Conservation (phyloP, 2,888 invertebrate species). For the Falcaria lacertinaria region DNA sequence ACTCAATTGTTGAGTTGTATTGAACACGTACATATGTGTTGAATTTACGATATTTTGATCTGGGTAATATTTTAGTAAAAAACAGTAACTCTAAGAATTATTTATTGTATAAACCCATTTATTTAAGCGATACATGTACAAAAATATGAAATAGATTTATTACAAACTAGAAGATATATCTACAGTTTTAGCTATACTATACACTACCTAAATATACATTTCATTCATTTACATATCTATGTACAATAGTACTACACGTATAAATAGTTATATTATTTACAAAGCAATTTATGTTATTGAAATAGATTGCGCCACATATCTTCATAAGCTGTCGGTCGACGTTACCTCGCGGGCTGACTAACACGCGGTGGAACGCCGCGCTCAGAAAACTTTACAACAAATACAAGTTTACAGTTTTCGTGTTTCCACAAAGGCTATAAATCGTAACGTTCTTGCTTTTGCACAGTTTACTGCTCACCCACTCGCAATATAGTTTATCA, state of each 20-base stretch:
- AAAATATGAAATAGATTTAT: constrained; percentile 36
- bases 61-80: background rate
- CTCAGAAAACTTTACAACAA: constrained; percentile 52
- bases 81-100: background rate
- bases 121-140: constrained; percentile 36
- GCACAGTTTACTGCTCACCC: constrained; percentile 58
- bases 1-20: too few species aligned
- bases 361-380: constrained; percentile 32
- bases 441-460: constrained; percentile 54
- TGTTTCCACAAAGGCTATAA: constrained; percentile 61
- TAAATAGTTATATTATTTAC: constrained; percentile 65
- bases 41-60: background rate
- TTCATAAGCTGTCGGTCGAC: constrained; percentile 34
- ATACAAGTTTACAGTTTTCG: constrained; percentile 62
- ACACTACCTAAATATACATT: constrained; percentile 20
- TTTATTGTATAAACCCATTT: constrained; percentile 28
- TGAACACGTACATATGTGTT: too few species aligned
- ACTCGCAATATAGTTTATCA: constrained; percentile 65
- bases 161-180: constrained; percentile 37
- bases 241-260: constrained; percentile 50
- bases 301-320: constrained; percentile 31
- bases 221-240: constrained; percentile 32
- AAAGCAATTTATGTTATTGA: constrained; percentile 40
- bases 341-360: constrained; percentile 32
- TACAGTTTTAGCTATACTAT: constrained; percentile 39